These are phyloP conservation scores for Hypercompe scribonia DNA, from an alignment of 2,888 invertebrate genomes.

Conservation along the genomic window DNA sequence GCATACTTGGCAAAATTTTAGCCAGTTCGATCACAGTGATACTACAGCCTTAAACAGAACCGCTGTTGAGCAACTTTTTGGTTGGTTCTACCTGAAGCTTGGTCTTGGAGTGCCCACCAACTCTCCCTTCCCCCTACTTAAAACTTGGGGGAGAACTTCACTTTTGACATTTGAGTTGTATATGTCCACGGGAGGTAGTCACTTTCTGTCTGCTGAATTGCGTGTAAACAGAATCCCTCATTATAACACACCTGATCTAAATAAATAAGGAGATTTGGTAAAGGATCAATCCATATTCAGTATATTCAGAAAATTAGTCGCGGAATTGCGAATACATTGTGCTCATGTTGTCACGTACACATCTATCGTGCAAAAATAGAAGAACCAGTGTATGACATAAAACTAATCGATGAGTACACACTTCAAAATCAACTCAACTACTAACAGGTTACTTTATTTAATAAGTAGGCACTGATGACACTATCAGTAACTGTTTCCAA, in stretches of 20 bases:
- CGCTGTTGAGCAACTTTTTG: too few relatives aligned
- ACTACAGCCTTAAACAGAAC: too few relatives aligned
- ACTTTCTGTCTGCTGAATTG: too few relatives aligned
- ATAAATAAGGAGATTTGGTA: slow-evolving; percentile 8
- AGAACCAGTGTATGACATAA: slow-evolving; percentile 65
- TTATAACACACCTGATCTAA: slow-evolving; percentile 1
- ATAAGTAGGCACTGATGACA: slow-evolving; percentile 1
- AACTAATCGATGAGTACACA: slow-evolving; percentile 69
- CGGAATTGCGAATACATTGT: slow-evolving; percentile 10
- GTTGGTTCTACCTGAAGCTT: too few relatives aligned
- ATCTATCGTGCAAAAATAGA: slow-evolving; percentile 61
- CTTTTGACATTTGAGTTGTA: neutral
- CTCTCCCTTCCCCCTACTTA: too few relatives aligned
- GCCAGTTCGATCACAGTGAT: too few relatives aligned
- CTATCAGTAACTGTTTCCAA: neutral
- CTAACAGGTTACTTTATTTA: slow-evolving; percentile 34
- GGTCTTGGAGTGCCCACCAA: too few relatives aligned
- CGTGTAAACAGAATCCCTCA: neutral
- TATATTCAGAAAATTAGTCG: slow-evolving; percentile 10
- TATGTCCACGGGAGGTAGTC: neutral
- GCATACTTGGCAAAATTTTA: too few relatives aligned
- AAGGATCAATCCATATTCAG: slow-evolving; percentile 4
- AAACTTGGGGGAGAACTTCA: too few relatives aligned
- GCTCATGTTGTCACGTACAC: slow-evolving; percentile 33
- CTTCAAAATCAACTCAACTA: slow-evolving; percentile 54